These are phyloP conservation scores for Halichoerus grypus DNA, from an alignment of 2,113 vertebrate species.

Conservation along the genomic window DNA sequence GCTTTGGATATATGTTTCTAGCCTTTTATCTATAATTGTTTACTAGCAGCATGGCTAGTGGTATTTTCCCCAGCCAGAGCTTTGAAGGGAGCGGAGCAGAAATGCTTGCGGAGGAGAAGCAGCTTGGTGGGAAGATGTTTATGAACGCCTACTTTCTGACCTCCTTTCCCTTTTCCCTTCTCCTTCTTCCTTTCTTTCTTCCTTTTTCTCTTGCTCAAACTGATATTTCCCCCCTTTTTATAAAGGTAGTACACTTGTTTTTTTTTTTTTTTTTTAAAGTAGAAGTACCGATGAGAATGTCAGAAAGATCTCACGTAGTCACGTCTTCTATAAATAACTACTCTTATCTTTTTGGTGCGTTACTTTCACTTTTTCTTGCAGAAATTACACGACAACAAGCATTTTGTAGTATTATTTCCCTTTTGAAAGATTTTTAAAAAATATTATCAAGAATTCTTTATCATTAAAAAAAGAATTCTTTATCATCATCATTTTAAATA, in stretches of 20 bases:
- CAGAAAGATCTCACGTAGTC: neutral
- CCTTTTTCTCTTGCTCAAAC: neutral
- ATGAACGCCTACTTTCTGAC: neutral
- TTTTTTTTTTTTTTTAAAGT: neutral
- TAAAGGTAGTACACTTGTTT: neutral
- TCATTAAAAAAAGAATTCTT: neutral
- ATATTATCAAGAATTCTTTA: neutral
- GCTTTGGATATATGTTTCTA: neutral
- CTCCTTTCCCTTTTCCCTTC: neutral
- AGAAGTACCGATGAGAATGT: neutral
- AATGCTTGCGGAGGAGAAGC: neutral
- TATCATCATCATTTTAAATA: neutral
- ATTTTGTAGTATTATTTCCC: neutral
- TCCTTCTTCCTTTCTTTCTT: neutral
- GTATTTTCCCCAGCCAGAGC: neutral
- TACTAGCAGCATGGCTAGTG: neutral
- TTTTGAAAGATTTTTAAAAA: neutral
- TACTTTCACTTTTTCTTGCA: neutral
- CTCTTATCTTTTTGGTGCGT: neutral
- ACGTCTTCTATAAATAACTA: neutral
- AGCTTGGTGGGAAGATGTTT: neutral
- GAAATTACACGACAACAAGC: neutral
- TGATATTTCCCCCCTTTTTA: neutral
- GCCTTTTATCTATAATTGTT: neutral
- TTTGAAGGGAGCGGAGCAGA: slow-evolving; percentile 36